Conservation (phyloP, 1,140 invertebrate species). For the Tetramorium simillimum region DNA sequence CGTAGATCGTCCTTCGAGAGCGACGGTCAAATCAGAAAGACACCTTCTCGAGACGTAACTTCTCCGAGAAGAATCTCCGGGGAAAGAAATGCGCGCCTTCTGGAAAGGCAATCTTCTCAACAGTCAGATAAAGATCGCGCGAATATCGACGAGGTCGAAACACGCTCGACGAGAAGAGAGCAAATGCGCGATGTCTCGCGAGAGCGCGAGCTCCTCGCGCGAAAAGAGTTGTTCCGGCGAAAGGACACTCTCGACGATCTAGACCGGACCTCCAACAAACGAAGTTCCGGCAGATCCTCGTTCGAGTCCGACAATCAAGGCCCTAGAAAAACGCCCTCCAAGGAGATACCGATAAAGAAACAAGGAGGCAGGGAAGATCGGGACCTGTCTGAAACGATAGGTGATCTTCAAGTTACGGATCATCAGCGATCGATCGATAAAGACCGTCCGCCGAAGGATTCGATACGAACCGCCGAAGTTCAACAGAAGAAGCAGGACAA, state of each 20-base stretch:
- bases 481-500: slow-evolving; percentile 1
- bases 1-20: slow-evolving; percentile 66
- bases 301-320: slow-evolving; percentile 55
- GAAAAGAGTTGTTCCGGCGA: slow-evolving; percentile 53
- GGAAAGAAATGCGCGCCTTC: not conserved
- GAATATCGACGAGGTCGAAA: not conserved
- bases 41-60: slow-evolving; percentile 38
- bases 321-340: slow-evolving; percentile 36
- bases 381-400: not conserved
- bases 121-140: not conserved
- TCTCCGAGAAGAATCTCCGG: not conserved
- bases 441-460: not conserved
- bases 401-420: not conserved
- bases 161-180: not conserved
- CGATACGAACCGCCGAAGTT: not conserved
- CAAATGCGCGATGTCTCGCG: slow-evolving; percentile 35
- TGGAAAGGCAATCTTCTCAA: slow-evolving; percentile 5
- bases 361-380: not conserved
- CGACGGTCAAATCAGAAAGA: slow-evolving; percentile 44
- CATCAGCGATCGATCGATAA: slow-evolving; percentile 21
- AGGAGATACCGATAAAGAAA: slow-evolving; percentile 11
- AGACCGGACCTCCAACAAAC: slow-evolving; percentile 52
- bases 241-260: slow-evolving; percentile 43
- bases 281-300: slow-evolving; percentile 59
- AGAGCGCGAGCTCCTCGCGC: slow-evolving; percentile 17